These are phyloP conservation scores for Littorina saxatilis DNA, from an alignment of 1,140 invertebrate genomes.

Conservation along the genomic window DNA sequence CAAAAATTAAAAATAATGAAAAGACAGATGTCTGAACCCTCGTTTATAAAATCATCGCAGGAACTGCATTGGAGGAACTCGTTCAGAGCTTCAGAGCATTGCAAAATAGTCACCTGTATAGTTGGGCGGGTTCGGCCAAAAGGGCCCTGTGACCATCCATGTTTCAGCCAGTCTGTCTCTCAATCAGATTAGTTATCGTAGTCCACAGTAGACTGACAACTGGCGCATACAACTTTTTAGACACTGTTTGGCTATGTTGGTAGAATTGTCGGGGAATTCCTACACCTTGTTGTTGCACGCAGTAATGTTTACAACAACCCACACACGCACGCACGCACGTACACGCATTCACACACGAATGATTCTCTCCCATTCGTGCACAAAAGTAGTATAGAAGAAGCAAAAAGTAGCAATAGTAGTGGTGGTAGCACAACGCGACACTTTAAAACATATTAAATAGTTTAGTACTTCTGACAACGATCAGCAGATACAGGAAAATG, in stretches of 20 bases:
- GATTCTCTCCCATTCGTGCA: neutral
- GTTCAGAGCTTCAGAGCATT: too few relatives aligned
- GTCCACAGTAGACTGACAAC: neutral
- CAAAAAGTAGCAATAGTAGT: neutral
- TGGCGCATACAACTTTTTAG: neutral
- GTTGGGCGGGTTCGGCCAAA: too few relatives aligned
- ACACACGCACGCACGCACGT: conserved; percentile 12
- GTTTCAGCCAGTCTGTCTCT: too few relatives aligned
- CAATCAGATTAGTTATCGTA: neutral
- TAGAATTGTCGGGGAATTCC: too few relatives aligned
- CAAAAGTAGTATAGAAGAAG: too few relatives aligned
- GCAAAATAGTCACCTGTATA: too few relatives aligned
- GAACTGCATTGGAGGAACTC: too few relatives aligned
- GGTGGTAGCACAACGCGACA: neutral
- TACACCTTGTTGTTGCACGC: neutral
- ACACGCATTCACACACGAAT: neutral
- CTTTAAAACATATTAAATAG: neutral
- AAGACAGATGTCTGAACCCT: too few relatives aligned
- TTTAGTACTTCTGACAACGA: neutral
- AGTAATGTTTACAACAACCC: neutral
- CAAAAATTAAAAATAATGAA: too few relatives aligned
- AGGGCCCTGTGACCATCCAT: too few relatives aligned
- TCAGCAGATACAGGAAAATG: neutral
- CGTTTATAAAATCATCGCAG: too few relatives aligned
- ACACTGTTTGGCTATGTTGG: too few relatives aligned